Conservation (phyloP, 2,797 vertebrate species). For the Heliangelus exortis region DNA sequence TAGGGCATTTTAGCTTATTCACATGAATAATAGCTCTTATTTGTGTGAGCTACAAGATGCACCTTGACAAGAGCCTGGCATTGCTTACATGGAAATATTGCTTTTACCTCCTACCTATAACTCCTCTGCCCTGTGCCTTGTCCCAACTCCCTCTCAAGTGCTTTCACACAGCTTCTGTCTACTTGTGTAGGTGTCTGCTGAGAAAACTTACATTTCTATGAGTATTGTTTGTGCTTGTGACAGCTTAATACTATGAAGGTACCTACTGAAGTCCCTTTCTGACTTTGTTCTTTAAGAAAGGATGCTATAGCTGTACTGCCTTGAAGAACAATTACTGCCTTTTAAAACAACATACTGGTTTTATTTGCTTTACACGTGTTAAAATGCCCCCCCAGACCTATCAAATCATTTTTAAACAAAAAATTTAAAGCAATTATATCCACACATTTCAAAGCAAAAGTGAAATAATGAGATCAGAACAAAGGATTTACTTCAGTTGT, state of each 20-base stretch:
- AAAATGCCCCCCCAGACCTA: neutral
- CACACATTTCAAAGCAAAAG: neutral
- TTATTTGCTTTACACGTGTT: neutral
- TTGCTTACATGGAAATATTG: neutral
- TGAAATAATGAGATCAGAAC: neutral
- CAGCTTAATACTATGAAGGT: neutral
- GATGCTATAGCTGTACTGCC: neutral
- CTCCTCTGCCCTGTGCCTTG: neutral
- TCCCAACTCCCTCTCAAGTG: neutral
- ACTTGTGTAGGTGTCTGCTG: neutral
- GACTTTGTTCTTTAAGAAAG: neutral
- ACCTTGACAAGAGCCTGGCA: neutral
- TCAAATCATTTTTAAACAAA: neutral
- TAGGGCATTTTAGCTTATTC: neutral
- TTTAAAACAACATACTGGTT: neutral
- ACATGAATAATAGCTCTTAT: neutral
- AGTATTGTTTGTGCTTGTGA: neutral
- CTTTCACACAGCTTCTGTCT: neutral
- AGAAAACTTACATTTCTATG: neutral
- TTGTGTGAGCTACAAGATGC: neutral
- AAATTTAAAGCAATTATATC: neutral
- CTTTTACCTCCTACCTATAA: neutral
- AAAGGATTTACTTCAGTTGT: neutral
- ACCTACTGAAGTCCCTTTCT: neutral
- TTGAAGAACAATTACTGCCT: neutral